Evolutionary conservation across 2,888 invertebrate genomes (phyloP), one percentile per base, ranked within the genome.

Genomic region (Drosophila paramelanica): DNA sequence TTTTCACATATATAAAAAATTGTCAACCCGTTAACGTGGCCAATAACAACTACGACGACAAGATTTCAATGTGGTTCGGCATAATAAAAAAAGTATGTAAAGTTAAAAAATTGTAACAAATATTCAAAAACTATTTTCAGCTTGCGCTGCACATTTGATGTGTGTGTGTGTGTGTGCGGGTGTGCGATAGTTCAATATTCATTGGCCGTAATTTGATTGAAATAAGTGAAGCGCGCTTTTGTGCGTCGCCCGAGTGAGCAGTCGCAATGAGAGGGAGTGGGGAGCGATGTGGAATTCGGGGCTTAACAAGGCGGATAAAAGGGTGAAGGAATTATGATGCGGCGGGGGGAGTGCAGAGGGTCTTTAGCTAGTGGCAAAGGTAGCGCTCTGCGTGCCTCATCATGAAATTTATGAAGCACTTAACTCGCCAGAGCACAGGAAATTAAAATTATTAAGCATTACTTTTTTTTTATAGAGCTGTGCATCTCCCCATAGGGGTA

Each of bases 181-280:
- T 74, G 50, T 46, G 67, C 64, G 71, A 84, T 85, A 79, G 83
- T 86, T 88, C 88, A 86, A 88, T 84, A 88, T 84, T 86, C 87
- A 88, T 83, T 86, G 84, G 89, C 81, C 87, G 87, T 88, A 84
- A 84, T 84, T 84, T 88, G 87, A 84, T 88, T 88, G 89, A 83
- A 84, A 73, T 83, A 88, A 84, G 79, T 81, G 84, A 80, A 75
- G 75, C 75, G 75, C 75, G 68, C 75, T 68, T 87, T 82, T 84
- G 85, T 82, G 82, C 82, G 82, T 88, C 85, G 85, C 85, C 79
- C 88, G 73, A 81, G 49, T 84, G 85, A 87, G 60, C 88, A 82
- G 65, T 58, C 77, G 67, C 60, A 66, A 39, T 13, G 60, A 33
- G 36, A 38, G 36, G 11, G 13, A 8, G 31, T 11, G 36, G 7